A percentile compares a stretch with the other conserved stretches of the same genome.
Evolutionary conservation across 2,888 invertebrate species (phyloP).

Genomic region (Drosophila suboccidentalis): DNA sequence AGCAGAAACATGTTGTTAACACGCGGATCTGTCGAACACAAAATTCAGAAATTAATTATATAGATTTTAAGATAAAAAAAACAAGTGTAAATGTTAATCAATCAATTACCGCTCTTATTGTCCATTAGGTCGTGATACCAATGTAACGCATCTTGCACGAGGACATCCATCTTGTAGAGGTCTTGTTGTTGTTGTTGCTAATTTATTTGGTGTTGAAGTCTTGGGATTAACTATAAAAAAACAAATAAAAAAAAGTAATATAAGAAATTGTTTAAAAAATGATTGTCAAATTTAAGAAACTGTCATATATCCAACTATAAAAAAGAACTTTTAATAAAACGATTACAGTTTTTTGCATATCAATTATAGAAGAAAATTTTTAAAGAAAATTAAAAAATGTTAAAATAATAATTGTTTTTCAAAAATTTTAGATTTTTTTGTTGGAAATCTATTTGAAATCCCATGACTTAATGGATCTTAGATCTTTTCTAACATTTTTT

Average conservation of each 20-base stretch:
- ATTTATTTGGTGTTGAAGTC: not conserved
- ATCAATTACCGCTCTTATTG: conserved; percentile 88
- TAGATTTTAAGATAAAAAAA: not conserved
- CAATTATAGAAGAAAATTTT: too few relatives aligned
- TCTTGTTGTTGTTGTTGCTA: conserved; percentile 26
- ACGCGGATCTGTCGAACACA: conserved; percentile 90
- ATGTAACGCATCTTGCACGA: conserved; percentile 85
- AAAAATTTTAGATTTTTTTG: too few relatives aligned
- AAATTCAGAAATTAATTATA: not conserved
- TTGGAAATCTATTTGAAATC: too few relatives aligned
- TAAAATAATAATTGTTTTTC: too few relatives aligned
- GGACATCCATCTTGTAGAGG: conserved; percentile 77
- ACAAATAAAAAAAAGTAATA: not conserved
- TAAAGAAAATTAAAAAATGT: too few relatives aligned
- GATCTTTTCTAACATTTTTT: too few relatives aligned
- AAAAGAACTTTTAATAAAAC: not conserved
- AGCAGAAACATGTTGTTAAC: conserved; percentile 96
- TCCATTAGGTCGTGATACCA: conserved; percentile 91
- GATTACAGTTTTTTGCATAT: too few relatives aligned
- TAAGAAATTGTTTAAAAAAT: not conserved
- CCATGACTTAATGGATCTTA: too few relatives aligned
- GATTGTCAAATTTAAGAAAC: not conserved
- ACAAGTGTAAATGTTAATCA: not conserved
- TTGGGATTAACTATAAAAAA: conserved; percentile 3
- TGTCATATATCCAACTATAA: not conserved